A percentile compares a stretch with the other conserved stretches of the same genome.
These are phyloP conservation scores for Crypturellus tataupa DNA, from an alignment of 2,797 vertebrate genomes.

Conservation along the genomic window DNA sequence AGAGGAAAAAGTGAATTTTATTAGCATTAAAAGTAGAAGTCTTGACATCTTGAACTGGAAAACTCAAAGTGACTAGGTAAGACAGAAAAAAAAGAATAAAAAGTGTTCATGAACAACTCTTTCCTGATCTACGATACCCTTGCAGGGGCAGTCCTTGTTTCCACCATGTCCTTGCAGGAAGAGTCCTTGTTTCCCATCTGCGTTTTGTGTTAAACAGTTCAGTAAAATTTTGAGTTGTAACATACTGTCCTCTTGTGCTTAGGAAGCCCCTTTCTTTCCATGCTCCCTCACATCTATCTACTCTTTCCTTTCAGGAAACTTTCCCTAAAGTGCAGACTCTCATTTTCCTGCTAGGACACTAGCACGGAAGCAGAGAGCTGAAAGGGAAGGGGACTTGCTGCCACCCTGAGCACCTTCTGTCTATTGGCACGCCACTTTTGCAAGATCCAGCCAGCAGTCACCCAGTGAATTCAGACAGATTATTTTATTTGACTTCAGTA, in stretches of 20 bases:
- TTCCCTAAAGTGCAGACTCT: not conserved
- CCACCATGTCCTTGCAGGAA: not conserved
- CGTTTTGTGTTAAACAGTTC: not conserved
- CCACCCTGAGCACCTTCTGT: not conserved
- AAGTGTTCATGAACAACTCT: not conserved
- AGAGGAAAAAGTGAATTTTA: not conserved
- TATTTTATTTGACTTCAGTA: not conserved
- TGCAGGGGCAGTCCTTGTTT: not conserved
- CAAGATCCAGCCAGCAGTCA: not conserved
- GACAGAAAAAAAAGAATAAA: not conserved
- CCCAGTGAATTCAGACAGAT: not conserved
- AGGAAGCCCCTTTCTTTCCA: not conserved
- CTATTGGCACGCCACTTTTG: not conserved
- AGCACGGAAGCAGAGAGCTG: not conserved
- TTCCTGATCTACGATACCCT: not conserved
- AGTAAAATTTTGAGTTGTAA: not conserved
- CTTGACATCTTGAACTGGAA: not conserved
- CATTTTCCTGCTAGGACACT: not conserved
- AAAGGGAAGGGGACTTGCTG: not conserved
- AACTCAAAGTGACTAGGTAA: not conserved
- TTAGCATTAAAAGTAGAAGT: not conserved
- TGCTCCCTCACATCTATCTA: not conserved
- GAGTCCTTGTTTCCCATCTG: not conserved
- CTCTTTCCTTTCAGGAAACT: not conserved
- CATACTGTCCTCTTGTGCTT: not conserved